Evolutionary conservation across 23 tunicate genomes (phyloP).

Genomic region (Trididemnum miniatum): DNA sequence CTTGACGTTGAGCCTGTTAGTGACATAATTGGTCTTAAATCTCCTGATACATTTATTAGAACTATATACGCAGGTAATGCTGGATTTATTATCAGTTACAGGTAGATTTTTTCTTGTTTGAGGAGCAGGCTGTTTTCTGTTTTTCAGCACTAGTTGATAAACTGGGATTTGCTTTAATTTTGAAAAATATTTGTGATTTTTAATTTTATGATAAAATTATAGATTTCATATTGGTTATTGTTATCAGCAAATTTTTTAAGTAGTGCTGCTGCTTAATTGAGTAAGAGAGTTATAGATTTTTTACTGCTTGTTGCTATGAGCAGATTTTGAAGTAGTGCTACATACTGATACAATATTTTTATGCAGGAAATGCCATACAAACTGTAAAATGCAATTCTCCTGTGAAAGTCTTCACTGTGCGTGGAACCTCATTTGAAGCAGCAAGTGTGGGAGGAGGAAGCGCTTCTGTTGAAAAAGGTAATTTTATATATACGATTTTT

Average conservation of each 20-base stretch:
- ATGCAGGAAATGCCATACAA: conserved; percentile 84
- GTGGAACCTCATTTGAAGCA: conserved; percentile 95
- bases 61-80: conserved; percentile 99
- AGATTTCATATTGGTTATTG: neutral
- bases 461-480: conserved; percentile 70
- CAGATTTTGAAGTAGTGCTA: too few species aligned
- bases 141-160: too few species aligned
- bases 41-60: conserved; percentile 93
- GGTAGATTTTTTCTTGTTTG: neutral
- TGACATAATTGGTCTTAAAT: conserved; percentile 87
- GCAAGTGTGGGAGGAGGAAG: conserved; percentile 74
- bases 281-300: too few species aligned
- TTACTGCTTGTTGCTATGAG: too few species aligned
- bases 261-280: too few species aligned
- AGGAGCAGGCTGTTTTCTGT: neutral
- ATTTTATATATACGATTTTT: too few species aligned
- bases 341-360: too few species aligned
- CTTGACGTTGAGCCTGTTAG: conserved; percentile 91
- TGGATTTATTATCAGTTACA: neutral
- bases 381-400: conserved; percentile 68
- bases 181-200: too few species aligned
- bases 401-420: conserved; percentile 82
- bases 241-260: too few species aligned
- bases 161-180: too few species aligned
- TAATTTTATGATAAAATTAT: neutral